A percentile compares a stretch with the other conserved stretches of the same genome.
phyloP scores from a whole-genome alignment of 2,113 vertebrate genomes.

The Silurus meridionalis region DNA sequence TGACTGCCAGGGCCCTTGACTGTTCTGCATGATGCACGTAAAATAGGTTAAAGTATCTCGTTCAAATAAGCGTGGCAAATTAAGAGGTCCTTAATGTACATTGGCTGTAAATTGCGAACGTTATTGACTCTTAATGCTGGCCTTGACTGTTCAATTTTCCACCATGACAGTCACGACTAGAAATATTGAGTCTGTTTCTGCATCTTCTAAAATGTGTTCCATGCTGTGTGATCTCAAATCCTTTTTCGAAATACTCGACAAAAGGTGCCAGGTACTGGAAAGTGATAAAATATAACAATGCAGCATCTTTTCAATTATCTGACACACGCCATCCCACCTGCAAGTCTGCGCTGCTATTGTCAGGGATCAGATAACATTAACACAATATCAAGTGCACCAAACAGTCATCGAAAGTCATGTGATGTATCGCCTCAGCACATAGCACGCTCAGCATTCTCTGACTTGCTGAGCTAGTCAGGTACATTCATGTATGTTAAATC shows the following conservation, averaged over 20 bases:
- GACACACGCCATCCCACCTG: constrained; percentile 23
- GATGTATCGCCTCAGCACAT: constrained; percentile 2
- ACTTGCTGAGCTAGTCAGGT: constrained; percentile 45
- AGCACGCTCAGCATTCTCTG: constrained; percentile 7
- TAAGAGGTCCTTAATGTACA: constrained; percentile 45
- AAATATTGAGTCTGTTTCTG: constrained; percentile 12
- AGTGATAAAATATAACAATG: constrained; percentile 48
- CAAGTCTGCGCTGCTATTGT: constrained; percentile 37
- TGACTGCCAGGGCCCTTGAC: constrained; percentile 50
- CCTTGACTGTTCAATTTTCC: constrained; percentile 4
- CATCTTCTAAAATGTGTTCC: constrained; percentile 2
- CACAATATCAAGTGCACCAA: constrained; percentile 13
- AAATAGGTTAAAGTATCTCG: constrained; percentile 52
- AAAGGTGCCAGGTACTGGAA: constrained; percentile 31
- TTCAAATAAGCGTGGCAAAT: constrained; percentile 44
- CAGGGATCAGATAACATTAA: constrained; percentile 48
- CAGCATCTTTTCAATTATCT: constrained; percentile 37
- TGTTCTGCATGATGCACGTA: constrained; percentile 54
- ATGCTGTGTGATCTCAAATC: constrained; percentile 2
- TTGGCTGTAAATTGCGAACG: background rate
- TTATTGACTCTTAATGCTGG: background rate
- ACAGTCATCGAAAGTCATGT: constrained; percentile 35
- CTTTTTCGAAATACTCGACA: background rate
- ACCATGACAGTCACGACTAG: background rate
- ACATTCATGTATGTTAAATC: constrained; percentile 51